These are phyloP conservation scores for Limosa lapponica DNA, from an alignment of 2,797 vertebrate species.

Conservation along the genomic window DNA sequence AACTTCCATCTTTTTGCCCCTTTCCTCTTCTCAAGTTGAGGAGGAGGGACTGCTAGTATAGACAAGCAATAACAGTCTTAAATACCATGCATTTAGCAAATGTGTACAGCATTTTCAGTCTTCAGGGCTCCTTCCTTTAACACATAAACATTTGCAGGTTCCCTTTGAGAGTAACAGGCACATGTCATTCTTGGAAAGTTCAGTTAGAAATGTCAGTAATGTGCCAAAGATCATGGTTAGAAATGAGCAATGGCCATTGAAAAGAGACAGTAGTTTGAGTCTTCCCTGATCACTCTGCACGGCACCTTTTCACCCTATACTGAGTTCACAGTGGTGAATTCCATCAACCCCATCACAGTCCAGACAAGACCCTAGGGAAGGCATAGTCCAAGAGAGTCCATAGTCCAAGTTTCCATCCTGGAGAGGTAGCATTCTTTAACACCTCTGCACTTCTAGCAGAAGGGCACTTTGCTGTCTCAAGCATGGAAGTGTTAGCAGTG, in stretches of 20 bases:
- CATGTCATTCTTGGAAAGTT: background rate
- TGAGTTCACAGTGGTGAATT: background rate
- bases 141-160: background rate
- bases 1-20: background rate
- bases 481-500: background rate
- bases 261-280: background rate
- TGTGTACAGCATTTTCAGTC: background rate
- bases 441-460: background rate
- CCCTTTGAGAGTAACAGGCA: background rate
- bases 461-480: background rate
- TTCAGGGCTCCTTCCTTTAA: background rate
- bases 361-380: background rate
- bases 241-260: background rate
- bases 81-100: background rate
- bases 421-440: background rate
- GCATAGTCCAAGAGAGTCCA: too few species aligned
- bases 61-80: background rate
- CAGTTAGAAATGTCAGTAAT: background rate
- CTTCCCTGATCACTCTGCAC: background rate
- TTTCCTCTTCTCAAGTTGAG: background rate
- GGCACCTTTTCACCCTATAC: background rate
- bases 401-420: background rate
- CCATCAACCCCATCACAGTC: background rate
- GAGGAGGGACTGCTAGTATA: background rate
- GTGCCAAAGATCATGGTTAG: background rate